Evolutionary conservation across 2,797 vertebrate species (phyloP).

Genomic region (Pseudotriccus pelzelni): DNA sequence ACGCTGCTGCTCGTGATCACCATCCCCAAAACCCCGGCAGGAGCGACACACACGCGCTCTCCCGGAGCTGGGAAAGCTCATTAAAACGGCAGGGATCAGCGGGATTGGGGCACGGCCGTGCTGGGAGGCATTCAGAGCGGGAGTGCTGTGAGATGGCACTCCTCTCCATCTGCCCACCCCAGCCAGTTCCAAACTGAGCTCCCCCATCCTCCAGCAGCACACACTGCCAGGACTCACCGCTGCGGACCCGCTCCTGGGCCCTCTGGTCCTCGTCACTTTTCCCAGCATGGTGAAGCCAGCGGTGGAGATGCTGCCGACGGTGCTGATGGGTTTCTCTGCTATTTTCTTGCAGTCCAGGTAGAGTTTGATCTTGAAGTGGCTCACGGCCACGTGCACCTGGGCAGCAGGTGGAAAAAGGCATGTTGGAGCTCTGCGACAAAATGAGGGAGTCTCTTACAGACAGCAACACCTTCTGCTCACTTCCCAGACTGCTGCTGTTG

Average conservation of each 20-base stretch:
- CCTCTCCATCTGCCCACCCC: background rate
- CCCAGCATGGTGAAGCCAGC: conserved; percentile 90
- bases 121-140: accelerated
- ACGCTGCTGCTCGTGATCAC: background rate
- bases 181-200: background rate
- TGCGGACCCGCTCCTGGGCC: conserved; percentile 86
- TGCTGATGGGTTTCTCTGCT: conserved; percentile 81
- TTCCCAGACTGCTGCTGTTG: background rate
- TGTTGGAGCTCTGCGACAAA: accelerated
- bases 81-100: background rate
- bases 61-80: background rate
- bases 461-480: background rate
- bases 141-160: accelerated
- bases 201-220: accelerated
- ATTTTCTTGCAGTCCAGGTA: conserved; percentile 90
- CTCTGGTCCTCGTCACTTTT: conserved; percentile 85
- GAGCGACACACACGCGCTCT: background rate
- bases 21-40: background rate
- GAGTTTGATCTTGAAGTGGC: conserved; percentile 84
- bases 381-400: conserved; percentile 89
- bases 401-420: background rate
- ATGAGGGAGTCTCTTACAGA: background rate
- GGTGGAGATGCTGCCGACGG: conserved; percentile 78
- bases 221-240: conserved; percentile 63
- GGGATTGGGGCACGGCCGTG: background rate